Evolutionary conservation across 2,113 vertebrate genomes (phyloP).

Genomic region (Atlantisia rogersi): DNA sequence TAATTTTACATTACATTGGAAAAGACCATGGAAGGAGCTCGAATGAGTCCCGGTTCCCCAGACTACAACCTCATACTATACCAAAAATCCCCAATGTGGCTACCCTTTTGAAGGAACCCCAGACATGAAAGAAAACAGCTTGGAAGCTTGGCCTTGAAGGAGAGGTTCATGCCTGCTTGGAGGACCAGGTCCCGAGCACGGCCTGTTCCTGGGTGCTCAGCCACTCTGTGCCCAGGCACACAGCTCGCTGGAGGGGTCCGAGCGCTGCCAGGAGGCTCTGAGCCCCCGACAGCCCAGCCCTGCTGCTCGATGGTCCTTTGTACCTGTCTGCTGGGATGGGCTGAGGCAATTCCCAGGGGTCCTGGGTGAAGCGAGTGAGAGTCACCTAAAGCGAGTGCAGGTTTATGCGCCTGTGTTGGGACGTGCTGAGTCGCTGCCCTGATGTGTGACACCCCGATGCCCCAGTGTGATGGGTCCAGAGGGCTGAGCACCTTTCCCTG

Average conservation of each 20-base stretch:
- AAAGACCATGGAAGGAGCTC: conserved; percentile 1
- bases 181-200: neutral
- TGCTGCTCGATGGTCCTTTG: no score
- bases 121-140: neutral
- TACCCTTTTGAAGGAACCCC: neutral
- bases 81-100: neutral
- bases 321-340: accelerated
- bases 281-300: no score
- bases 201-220: accelerated
- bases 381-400: accelerated
- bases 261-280: neutral
- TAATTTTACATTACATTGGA: conserved; percentile 4
- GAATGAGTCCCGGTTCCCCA: conserved; percentile 43
- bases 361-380: neutral
- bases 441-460: neutral
- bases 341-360: accelerated
- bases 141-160: neutral
- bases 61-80: conserved; percentile 26
- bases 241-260: neutral
- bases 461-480: accelerated
- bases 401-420: accelerated
- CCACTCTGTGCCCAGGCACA: accelerated
- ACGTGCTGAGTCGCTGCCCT: neutral
- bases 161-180: accelerated
- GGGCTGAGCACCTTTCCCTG: neutral